Evolutionary conservation across 2,113 vertebrate species (phyloP).

Genomic region (Prunella fulvescens): DNA sequence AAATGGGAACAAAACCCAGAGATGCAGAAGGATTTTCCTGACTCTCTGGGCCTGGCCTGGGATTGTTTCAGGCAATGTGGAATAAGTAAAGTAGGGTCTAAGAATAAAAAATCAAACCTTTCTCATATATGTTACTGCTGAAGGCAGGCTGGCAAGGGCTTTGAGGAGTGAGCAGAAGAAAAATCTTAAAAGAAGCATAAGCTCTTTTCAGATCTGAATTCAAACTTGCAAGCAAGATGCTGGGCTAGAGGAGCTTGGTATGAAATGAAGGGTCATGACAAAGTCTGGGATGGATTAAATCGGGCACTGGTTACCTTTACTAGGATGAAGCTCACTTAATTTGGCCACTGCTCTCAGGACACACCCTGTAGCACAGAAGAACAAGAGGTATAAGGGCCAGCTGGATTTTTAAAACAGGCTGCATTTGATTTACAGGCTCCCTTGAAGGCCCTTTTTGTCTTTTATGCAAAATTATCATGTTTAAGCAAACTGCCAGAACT

Average conservation of each 20-base stretch:
- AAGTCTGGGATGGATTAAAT: neutral
- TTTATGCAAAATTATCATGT: neutral
- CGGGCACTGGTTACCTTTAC: neutral
- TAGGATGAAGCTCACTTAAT: neutral
- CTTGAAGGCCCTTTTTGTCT: neutral
- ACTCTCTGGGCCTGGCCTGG: neutral
- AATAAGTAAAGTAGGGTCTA: neutral
- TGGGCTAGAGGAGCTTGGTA: neutral
- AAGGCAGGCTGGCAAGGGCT: neutral
- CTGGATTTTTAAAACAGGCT: neutral
- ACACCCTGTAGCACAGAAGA: neutral
- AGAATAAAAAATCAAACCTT: neutral
- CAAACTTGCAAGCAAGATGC: neutral
- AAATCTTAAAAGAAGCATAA: neutral
- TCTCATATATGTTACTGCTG: neutral
- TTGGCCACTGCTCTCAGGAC: neutral
- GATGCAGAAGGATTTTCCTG: neutral
- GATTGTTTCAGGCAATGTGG: neutral
- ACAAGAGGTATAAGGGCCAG: neutral
- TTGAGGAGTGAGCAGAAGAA: neutral
- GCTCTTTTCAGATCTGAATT: neutral
- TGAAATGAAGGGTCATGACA: neutral
- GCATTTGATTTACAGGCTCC: neutral
- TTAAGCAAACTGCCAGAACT: constrained; percentile 37
- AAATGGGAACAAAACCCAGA: neutral